Evolutionary conservation across 2,113 vertebrate genomes (phyloP).

Genomic region (Chionomys nivalis): DNA sequence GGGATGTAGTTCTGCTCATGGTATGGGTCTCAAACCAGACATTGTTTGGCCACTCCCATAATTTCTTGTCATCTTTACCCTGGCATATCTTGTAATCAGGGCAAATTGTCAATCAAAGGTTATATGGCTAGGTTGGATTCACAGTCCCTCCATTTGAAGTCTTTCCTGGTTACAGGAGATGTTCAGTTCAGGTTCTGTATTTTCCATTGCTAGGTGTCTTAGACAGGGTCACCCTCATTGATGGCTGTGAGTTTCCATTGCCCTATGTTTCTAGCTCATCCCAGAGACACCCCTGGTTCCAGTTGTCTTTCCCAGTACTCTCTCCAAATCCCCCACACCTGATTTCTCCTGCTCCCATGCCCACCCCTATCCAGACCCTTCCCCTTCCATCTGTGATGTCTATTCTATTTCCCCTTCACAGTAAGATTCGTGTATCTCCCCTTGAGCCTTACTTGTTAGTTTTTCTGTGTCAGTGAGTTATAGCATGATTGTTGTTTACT

Average conservation of each 20-base stretch:
- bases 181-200: neutral
- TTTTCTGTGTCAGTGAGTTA: neutral
- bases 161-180: neutral
- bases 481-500: neutral
- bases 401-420: neutral
- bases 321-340: too few relatives aligned
- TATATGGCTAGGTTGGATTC: neutral
- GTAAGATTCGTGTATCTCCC: neutral
- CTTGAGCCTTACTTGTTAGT: neutral
- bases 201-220: neutral
- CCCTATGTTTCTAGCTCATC: neutral
- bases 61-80: neutral
- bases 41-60: neutral
- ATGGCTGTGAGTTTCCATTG: neutral
- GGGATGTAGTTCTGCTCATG: too few relatives aligned
- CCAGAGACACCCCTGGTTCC: neutral
- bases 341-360: neutral
- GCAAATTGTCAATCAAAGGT: neutral
- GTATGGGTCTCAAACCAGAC: neutral
- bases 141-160: neutral
- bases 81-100: neutral
- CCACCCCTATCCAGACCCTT: neutral
- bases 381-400: neutral
- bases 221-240: neutral
- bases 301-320: neutral